Conservation (phyloP, 2,888 invertebrate genomes). For the Dione vanillae region DNA sequence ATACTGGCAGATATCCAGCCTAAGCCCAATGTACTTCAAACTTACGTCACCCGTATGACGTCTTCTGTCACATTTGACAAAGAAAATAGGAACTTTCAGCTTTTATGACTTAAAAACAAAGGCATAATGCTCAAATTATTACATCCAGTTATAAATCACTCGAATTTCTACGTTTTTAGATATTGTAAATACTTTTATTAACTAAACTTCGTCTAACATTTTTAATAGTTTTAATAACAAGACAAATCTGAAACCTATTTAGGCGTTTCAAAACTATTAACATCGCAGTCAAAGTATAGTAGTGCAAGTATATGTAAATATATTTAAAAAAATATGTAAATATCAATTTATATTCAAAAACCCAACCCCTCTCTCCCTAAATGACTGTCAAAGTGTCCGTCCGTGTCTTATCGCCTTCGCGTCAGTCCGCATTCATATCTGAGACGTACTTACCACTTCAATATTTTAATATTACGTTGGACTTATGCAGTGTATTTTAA, state of each 20-base stretch:
- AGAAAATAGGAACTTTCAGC: slow-evolving; percentile 23
- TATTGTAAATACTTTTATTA: too few species aligned
- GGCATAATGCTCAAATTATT: background rate
- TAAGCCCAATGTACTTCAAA: slow-evolving; percentile 27
- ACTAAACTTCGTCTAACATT: too few species aligned
- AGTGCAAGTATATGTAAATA: background rate
- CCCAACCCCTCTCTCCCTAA: slow-evolving; percentile 10
- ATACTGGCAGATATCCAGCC: slow-evolving; percentile 42
- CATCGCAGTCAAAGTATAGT: too few species aligned
- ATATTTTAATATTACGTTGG: slow-evolving; percentile 13
- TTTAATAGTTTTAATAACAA: too few species aligned
- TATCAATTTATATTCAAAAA: background rate
- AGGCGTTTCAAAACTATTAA: too few species aligned
- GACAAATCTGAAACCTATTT: too few species aligned
- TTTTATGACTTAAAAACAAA: background rate
- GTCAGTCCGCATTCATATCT: slow-evolving; percentile 25
- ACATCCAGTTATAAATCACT: background rate
- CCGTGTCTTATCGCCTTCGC: slow-evolving; percentile 30
- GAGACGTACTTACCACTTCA: slow-evolving; percentile 18
- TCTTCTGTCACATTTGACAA: slow-evolving; percentile 35
- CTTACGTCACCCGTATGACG: slow-evolving; percentile 43
- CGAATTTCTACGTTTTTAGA: too few species aligned
- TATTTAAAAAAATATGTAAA: background rate
- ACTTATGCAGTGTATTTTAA: background rate
- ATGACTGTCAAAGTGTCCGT: slow-evolving; percentile 24